A percentile compares a stretch with the other conserved stretches of the same genome.
phyloP scores from a whole-genome alignment of 2,113 vertebrate species.

The Oxygymnocypris stewartii region DNA sequence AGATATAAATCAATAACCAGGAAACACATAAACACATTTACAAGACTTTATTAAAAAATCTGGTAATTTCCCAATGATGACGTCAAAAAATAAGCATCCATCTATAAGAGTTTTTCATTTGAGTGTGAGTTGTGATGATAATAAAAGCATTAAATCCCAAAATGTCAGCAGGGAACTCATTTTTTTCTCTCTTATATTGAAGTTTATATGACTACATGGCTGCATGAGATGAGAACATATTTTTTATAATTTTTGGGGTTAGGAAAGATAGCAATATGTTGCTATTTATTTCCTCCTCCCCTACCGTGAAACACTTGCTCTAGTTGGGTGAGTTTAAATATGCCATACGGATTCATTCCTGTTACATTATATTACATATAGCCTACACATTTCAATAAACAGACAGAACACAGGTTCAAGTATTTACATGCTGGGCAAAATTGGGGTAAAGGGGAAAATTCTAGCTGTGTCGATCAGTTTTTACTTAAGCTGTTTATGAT shows the following conservation, averaged over 20 bases:
- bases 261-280: background rate
- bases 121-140: background rate
- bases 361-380: background rate
- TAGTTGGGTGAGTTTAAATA: background rate
- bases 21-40: background rate
- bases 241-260: background rate
- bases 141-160: too few species aligned
- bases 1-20: background rate
- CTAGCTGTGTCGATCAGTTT: background rate
- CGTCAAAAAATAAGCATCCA: background rate
- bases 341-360: background rate
- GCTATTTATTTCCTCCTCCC: background rate
- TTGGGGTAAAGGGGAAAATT: background rate
- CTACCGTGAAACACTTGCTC: background rate
- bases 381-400: background rate
- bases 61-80: background rate
- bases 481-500: background rate
- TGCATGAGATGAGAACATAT: background rate
- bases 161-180: background rate
- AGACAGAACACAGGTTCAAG: background rate
- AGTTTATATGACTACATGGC: background rate
- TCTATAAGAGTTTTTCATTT: background rate
- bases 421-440: background rate
- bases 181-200: background rate
- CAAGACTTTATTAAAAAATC: background rate